Conservation (phyloP, 1,140 invertebrate genomes). For the Cydia fagiglandana region DNA sequence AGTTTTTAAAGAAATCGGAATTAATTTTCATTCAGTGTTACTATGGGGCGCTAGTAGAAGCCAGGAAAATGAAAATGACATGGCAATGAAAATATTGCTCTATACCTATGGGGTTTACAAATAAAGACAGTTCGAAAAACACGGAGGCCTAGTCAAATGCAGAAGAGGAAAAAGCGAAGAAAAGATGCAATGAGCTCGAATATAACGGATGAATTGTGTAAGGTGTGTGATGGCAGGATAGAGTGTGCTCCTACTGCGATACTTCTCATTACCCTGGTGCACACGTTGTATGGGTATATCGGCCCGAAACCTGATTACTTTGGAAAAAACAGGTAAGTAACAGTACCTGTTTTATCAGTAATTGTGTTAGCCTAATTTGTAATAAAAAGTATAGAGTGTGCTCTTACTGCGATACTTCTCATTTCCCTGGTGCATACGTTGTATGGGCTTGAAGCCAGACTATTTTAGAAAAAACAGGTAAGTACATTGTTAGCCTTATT, state of each 20-base stretch:
- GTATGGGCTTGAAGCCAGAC: too few relatives aligned
- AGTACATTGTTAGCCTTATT: too few relatives aligned
- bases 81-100: background rate
- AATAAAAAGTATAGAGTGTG: background rate
- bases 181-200: constrained; percentile 67
- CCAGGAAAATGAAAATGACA: background rate
- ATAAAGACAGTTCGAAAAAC: background rate
- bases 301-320: constrained; percentile 66
- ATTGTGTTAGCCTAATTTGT: too few relatives aligned
- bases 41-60: background rate
- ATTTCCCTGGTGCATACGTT: too few relatives aligned
- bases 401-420: background rate
- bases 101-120: too few relatives aligned
- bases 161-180: constrained; percentile 4
- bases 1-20: too few relatives aligned
- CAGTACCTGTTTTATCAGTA: too few relatives aligned
- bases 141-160: background rate
- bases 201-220: constrained; percentile 68
- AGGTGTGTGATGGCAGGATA: constrained; percentile 68
- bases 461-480: too few relatives aligned
- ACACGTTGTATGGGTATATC: constrained; percentile 66
- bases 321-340: constrained; percentile 43
- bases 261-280: constrained; percentile 65
- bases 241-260: constrained; percentile 72
- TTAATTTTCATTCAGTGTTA: too few relatives aligned